Evolutionary conservation across 2,113 vertebrate species (phyloP).

Genomic region (Malurus cyaneus): DNA sequence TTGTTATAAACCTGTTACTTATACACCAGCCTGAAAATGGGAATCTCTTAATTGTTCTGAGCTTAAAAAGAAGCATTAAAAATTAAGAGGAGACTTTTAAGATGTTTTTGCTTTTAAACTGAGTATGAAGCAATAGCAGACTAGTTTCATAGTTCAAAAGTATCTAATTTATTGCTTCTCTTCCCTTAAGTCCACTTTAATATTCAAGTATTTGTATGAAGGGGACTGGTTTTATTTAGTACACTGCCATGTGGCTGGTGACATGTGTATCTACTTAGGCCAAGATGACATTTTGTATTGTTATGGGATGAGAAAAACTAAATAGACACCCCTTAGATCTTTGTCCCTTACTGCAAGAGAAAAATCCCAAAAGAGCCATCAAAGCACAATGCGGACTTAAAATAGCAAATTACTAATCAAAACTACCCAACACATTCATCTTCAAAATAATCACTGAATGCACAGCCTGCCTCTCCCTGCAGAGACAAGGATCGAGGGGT

Average conservation of each 20-base stretch:
- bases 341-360: conserved; percentile 46
- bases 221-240: conserved; percentile 27
- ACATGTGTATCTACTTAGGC: conserved; percentile 75
- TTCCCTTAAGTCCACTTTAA: conserved; percentile 43
- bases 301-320: conserved; percentile 72
- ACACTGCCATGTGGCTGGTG: conserved; percentile 44
- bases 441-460: conserved; percentile 44
- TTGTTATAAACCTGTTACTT: not conserved
- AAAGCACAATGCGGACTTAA: conserved; percentile 68
- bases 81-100: not conserved
- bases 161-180: conserved; percentile 1
- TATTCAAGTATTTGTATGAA: conserved; percentile 47
- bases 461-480: not conserved
- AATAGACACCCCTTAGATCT: conserved; percentile 64
- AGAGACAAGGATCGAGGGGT: not conserved
- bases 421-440: conserved; percentile 62
- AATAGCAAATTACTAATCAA: conserved; percentile 75
- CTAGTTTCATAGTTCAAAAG: not conserved
- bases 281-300: conserved; percentile 70
- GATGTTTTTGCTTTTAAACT: not conserved
- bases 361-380: conserved; percentile 66
- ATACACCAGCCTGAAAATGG: rapidly evolving
- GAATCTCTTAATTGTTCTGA: not conserved
- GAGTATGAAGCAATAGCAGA: not conserved
- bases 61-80: not conserved